Base-by-base conservation (phyloP, 1,140 invertebrate species). In the Ectropis grisescens region DNA sequence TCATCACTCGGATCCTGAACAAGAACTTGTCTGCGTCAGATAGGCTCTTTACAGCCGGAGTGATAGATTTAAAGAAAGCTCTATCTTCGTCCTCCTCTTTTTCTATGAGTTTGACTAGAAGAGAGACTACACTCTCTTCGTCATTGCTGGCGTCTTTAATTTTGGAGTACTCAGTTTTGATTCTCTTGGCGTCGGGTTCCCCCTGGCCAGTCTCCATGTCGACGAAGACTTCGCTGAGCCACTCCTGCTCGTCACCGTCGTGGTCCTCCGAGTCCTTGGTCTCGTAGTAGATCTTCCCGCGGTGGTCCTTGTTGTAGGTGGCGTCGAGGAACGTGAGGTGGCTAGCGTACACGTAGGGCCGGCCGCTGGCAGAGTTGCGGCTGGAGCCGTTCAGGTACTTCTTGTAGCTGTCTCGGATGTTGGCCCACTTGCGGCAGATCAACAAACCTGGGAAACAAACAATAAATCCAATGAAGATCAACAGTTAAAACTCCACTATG, bases 41-140 rank as follows among this genome's bases (percentile, higher is more conserved):
- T 4, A 69, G 19, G 1, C 19, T 33, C 29, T 64, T 66, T 1
- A 70, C 66, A 1, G 44, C 19, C 1, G 66, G 58, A 0, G 47
- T 49, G 15, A 70, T 52, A 4, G 66, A 64, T 10, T 52, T 66
- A 29, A 70, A 70, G 39, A 66, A 70, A 0, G 59, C 48, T 14
- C 53, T 52, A 12, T 66, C 57, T 29, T 66, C 57, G 12, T 69
- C 61, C 6, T 64, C 57, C 13, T 70, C 61, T 25, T 44, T 52
- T 5, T 52, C 42, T 13, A 64, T 43, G 22, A 67, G 31, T 33
- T 47, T 60, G 5, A 45, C 47, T 6, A 64, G 40, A 1, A 67
- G 14, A 0, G 36, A 12, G 0, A 55, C 45, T 2, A 64, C 24
- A 33, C 43, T 57, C 3, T 60, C 54, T 0, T 46, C 37, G 8